phyloP scores from a whole-genome alignment of 2,888 invertebrate species.

The Melieria crassipennis region DNA sequence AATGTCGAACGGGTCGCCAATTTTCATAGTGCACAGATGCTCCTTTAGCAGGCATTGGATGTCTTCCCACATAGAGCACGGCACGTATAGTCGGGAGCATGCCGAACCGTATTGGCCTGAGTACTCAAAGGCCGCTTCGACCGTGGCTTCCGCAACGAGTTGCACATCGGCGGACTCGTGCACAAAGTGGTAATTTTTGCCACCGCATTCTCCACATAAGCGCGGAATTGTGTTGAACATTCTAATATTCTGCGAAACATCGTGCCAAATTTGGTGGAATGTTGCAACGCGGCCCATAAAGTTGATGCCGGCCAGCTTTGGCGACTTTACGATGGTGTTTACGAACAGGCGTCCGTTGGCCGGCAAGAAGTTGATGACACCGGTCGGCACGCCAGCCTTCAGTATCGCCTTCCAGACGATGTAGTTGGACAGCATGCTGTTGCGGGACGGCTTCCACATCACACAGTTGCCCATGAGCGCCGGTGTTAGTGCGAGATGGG shows the following conservation, averaged over 20 bases:
- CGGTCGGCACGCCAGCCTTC: constrained; percentile 93
- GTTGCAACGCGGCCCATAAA: constrained; percentile 96
- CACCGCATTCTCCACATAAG: constrained; percentile 93
- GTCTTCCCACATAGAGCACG: constrained; percentile 78
- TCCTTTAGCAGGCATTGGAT: constrained; percentile 20
- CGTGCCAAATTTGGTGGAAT: constrained; percentile 87
- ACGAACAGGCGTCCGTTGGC: constrained; percentile 94
- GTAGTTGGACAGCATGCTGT: constrained; percentile 92
- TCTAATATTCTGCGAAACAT: constrained; percentile 84
- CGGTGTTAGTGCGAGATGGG: constrained; percentile 87
- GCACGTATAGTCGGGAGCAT: constrained; percentile 92
- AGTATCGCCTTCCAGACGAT: constrained; percentile 85
- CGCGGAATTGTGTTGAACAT: constrained; percentile 87
- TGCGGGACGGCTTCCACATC: constrained; percentile 97
- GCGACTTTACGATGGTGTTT: constrained; percentile 81
- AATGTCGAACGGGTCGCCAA: constrained; percentile 42
- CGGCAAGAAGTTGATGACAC: constrained; percentile 96
- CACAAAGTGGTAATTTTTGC: constrained; percentile 97
- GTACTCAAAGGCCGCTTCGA: constrained; percentile 91
- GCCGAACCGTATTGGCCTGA: constrained; percentile 97
- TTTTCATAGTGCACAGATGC: constrained; percentile 22
- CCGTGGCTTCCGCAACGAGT: constrained; percentile 84
- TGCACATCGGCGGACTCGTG: constrained; percentile 87
- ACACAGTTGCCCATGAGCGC: constrained; percentile 90
- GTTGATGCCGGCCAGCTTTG: constrained; percentile 87